Evolutionary conservation across 2,797 vertebrate genomes (phyloP), one percentile per base, ranked within the genome.

Genomic region (Silurus aristotelis): DNA sequence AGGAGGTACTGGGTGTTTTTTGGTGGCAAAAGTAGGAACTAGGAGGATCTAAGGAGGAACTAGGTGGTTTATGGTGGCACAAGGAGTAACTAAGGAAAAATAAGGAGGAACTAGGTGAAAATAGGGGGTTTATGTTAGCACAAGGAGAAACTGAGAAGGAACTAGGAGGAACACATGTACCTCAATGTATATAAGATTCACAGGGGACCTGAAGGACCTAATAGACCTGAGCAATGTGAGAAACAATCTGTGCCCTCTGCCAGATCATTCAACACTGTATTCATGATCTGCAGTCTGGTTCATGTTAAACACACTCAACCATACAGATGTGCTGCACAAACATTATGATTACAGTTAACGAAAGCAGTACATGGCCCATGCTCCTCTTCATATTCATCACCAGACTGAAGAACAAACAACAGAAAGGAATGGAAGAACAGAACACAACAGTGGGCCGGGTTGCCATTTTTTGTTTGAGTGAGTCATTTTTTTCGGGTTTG

Each of bases 391-490:
- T 1, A 15, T 22, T 55, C 15, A 14, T 68, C 14, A 10, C 46
- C 43, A 56, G 25, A 19, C 3, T 6, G 22, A 67, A 5, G 22
- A 52, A 15, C 0, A 20, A 12, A 77, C 2, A 6, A 52, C 27
- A 0, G 19, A 55, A 22, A 60, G 22, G 1, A 27, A 17, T 6
- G n/a, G 46, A 13, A 63, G 73, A 27, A 58, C 48, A 20, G 22
- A 15, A 31, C 27, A 52, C 61, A 27, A 58, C 31, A 20, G 22
- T 22, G 52, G 27, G 31, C 20, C 48, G 22, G 20, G 56, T 55
- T 78, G 64, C 55, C 66, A 13, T 56, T 63, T 83, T 77, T 46
- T 55, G 71, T 82, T 84, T 3, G 67, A 71, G 80, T 68, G 84
- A 72, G 17, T 66, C 15, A 46, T 5, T 27, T 85, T 80, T 68